A percentile compares a stretch with the other conserved stretches of the same genome.
Conservation (phyloP, 2,113 vertebrate genomes). For the Anguilla japonica region DNA sequence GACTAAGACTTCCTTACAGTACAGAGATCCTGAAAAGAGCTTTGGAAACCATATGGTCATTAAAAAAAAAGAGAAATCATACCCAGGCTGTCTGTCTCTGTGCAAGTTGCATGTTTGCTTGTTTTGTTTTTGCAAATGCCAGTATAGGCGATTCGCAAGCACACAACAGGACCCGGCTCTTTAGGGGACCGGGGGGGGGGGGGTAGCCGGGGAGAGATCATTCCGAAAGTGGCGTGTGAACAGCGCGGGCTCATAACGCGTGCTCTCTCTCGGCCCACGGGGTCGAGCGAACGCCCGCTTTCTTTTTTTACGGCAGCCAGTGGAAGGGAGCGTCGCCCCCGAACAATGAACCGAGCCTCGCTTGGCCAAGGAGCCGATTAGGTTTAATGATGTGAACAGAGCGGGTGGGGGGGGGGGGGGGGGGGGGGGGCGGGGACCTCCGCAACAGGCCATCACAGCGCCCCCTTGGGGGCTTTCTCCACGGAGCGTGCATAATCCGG, state of each 20-base stretch:
- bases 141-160: conserved; percentile 46
- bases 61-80: conserved; percentile 36
- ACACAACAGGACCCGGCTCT: conserved; percentile 38
- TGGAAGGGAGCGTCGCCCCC: conserved; percentile 30
- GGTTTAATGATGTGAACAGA: conserved; percentile 31
- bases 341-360: conserved; percentile 52
- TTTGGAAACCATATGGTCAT: conserved; percentile 56
- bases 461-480: conserved; percentile 54
- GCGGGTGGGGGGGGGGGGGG: neutral
- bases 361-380: conserved; percentile 26
- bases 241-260: conserved; percentile 44
- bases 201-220: conserved; percentile 39
- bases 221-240: conserved; percentile 50
- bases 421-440: conserved; percentile 24
- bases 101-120: conserved; percentile 50
- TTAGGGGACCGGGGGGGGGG: conserved; percentile 45
- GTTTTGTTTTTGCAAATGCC: conserved; percentile 53
- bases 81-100: conserved; percentile 42
- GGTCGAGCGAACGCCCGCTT: neutral
- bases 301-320: conserved; percentile 40
- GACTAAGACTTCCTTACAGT: conserved; percentile 37
- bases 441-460: conserved; percentile 39
- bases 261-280: conserved; percentile 47
- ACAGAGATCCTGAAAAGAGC: conserved; percentile 38
- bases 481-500: conserved; percentile 61